Base-by-base conservation (phyloP, 2,888 invertebrate species). In the Volucella bombylans region DNA sequence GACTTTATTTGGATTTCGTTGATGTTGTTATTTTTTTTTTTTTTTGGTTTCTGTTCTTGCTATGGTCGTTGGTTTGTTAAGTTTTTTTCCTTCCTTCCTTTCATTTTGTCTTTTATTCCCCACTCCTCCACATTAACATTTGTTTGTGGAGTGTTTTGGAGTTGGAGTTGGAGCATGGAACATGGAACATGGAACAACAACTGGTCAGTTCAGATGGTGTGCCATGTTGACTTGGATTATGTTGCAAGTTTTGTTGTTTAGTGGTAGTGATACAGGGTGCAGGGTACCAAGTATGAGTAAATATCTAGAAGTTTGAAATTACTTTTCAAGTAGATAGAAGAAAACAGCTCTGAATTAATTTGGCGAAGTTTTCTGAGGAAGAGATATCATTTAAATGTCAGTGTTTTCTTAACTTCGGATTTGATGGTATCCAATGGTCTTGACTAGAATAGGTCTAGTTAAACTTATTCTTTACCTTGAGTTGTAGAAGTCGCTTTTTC, bases 1-100 rank as follows among this genome's bases (percentile, higher is more conserved):
- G 78, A 50, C 39, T 69, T 67, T 80, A 81, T 85, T 85, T 85
- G 62, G 62, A 68, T 72, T 74, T 76, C 50, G 83, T 76, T 74
- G 74, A 71, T 85, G 71, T 74, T 80, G 65, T 82, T 62, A 76
- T 72, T 68, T 82, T 64, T 62, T 65, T 57, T 45, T 38, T 45
- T 45, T 39, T 31, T 52, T 10, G 12, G 57, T 43, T 14, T 15
- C 64, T 31, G 45, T 78, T 69, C 57, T 45, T 79, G 65, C 71
- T 82, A 54, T 80, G 49, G 55, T 74, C 76, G 65, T 61, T 68
- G 59, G 73, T 64, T 73, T 67, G 74, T 57, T 59, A 52, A 61
- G 52, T 71, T 55, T 67, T 39, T 59, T 67, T 59, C 11, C 23
- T 64, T 41, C 65, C 12, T 15, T 68, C 59, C 41, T 62, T 74